Base-by-base conservation (phyloP, 2,797 vertebrate species). In the Sebastes elongatus region DNA sequence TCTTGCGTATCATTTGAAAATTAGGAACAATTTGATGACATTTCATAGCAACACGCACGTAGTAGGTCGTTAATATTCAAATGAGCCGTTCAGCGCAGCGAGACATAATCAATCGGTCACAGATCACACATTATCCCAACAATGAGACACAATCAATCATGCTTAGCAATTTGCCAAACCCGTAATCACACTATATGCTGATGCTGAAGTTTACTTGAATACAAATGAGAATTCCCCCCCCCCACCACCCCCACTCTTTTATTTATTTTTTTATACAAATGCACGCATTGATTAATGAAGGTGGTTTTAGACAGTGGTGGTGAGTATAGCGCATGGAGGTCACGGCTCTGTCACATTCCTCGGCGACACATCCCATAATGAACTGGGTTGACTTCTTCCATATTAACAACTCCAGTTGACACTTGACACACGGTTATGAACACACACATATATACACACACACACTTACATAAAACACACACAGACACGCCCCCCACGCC, bases 71-170 rank as follows among this genome's bases (percentile, higher is more conserved):
- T 88, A 88, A 91, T 87, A 91, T 91, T 93, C 86, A 92, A 89
- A 93, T 83, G 78, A 91, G 70, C 79, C 32, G n/a, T 78, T 83
- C 63, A 52, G 57, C 14, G 61, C 59, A 25, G 77, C 53, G 49
- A 80, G 78, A 88, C 79, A 55, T 68, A 88, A 90, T 93, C 89
- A 92, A 84, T 92, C 73, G 83, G 86, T 89, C 89, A 87, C 86
- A 88, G 85, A 90, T 90, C 88, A 84, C 83, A 87, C 91, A 93
- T 93, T 93, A 93, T 92, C 81, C 81, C 52, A 81, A 89, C 92
- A 94, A 90, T 90, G 84, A 92, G 84, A 93, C 86, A 69, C 86
- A 82, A 94, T 94, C 90, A 90, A 89, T 95, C 91, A 90, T 85
- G 88, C 89, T 89, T 80, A 85, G 84, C 85, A 74, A 84, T 89